Percentiles rank a stretch among this genome's conserved stretches.
Evolutionary conservation across 2,888 invertebrate species (phyloP).

Genomic region (Spodoptera exigua): DNA sequence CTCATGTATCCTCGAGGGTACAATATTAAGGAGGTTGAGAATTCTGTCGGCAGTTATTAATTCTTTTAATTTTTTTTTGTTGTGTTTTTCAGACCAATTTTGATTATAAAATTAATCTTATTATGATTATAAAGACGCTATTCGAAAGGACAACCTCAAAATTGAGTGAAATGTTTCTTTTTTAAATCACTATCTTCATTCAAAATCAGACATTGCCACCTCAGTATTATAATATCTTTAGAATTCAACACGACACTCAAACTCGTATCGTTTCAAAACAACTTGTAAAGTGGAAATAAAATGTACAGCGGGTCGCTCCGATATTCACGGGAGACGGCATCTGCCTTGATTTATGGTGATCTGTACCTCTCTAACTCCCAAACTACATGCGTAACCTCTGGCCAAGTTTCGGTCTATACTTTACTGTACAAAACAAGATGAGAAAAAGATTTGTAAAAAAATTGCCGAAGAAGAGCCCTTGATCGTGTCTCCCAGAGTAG

Average conservation of each 20-base stretch:
- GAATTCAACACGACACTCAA: conserved; percentile 13
- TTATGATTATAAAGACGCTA: too few relatives aligned
- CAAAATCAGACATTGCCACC: too few relatives aligned
- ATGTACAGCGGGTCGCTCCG: conserved; percentile 54
- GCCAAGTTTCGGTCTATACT: conserved; percentile 20
- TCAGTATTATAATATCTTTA: conserved; percentile 3
- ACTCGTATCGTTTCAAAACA: conserved; percentile 24
- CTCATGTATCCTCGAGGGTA: conserved; percentile 15
- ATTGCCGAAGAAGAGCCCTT: too few relatives aligned
- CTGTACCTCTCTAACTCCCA: conserved; percentile 63
- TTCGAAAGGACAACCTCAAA: too few relatives aligned
- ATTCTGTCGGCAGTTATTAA: too few relatives aligned
- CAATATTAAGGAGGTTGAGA: not conserved
- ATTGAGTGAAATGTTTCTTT: too few relatives aligned
- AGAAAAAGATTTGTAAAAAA: too few relatives aligned
- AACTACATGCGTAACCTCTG: conserved; percentile 58
- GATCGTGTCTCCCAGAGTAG: too few relatives aligned
- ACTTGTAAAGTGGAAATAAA: conserved; percentile 49
- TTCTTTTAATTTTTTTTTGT: too few relatives aligned
- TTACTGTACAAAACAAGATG: too few relatives aligned
- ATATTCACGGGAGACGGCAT: conserved; percentile 66
- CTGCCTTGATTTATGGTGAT: conserved; percentile 75
- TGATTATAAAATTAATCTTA: too few relatives aligned
- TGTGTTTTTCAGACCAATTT: too few relatives aligned
- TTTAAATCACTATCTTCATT: not conserved